Evolutionary conservation across 2,113 vertebrate genomes (phyloP).

Genomic region (Ovibos moschatus): DNA sequence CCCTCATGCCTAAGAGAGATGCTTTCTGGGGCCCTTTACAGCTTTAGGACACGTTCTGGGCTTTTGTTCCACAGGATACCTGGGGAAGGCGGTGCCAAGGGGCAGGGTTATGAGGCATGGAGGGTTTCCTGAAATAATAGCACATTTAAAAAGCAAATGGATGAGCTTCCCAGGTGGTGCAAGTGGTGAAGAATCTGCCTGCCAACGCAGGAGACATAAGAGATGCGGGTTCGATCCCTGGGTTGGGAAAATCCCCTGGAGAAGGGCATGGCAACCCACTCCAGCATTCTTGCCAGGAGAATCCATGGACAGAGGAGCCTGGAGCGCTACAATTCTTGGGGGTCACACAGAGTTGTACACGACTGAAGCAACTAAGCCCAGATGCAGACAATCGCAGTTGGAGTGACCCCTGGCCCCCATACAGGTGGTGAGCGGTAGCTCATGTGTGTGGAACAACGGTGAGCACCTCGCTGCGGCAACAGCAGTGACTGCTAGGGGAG

Average conservation of each 20-base stretch:
- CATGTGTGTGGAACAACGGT: neutral
- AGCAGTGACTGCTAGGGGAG: neutral
- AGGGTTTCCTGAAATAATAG: neutral
- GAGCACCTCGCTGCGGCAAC: neutral
- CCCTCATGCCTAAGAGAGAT: neutral
- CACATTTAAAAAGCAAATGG: neutral
- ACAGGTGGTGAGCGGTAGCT: too few relatives aligned
- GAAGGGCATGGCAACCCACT: neutral
- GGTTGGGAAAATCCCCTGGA: neutral
- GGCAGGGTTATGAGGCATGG: neutral
- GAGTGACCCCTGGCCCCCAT: neutral
- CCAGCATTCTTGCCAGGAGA: fast-evolving
- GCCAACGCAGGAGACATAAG: neutral
- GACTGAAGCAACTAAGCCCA: neutral
- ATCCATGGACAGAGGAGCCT: neutral
- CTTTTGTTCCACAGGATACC: neutral
- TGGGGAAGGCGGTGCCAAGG: neutral
- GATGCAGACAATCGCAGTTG: neutral
- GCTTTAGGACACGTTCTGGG: neutral
- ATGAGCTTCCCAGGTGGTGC: neutral
- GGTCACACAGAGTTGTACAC: neutral
- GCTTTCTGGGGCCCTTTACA: neutral
- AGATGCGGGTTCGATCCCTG: fast-evolving
- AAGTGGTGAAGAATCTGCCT: neutral
- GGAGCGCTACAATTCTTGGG: neutral